Evolutionary conservation across 1,140 invertebrate genomes (phyloP), one percentile per base, ranked within the genome.

Genomic region (Platorchestia sp.): DNA sequence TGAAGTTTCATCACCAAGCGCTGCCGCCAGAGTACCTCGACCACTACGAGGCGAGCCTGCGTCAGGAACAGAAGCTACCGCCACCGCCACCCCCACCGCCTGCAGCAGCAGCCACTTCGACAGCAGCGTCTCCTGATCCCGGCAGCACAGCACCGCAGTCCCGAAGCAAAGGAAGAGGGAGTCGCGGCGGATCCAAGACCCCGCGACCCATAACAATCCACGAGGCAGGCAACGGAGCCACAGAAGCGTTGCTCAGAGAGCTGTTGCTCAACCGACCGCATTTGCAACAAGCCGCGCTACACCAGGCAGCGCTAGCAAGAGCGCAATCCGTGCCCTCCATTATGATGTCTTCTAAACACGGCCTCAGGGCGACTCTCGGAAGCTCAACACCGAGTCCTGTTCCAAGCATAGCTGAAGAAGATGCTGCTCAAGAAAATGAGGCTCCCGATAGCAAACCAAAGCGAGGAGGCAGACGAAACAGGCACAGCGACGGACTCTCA

Each of bases 1-100:
- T 98, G 19, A 98, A 98, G 96, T 98, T 98, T 96, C 98, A 98
- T 96, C 98, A 98, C 96, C 98, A 98, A 97, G 98, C 98, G 0
- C 97, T 98, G 86, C 98, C 98, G 0, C 98, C 98, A 0, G 98
- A 98, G 96, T 98, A 98, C 96, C 97, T 98, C 53, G 98, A 98
- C 96, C 98, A 98, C 96, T 98, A 98, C 97, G 98, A 98, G 97
- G 97, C 97, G 43, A 95, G 95, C 95, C 95, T 96, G 41, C 95
- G 96, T 87, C 96, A 96, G 95, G 95, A 96, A 96, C 96, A 96
- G 42, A 95, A 96, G 36, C 96, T 75, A 41, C 95, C 53, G 45
- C 91, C 42, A 45, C 96, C 95, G 86, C 96, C 86, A 95, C 96
- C 96, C 53, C 95, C 59, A 95, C 96, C 95, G 86, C 95, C 47